Base-by-base conservation (phyloP, 2,113 vertebrate genomes). In the Anarrhichthys ocellatus region DNA sequence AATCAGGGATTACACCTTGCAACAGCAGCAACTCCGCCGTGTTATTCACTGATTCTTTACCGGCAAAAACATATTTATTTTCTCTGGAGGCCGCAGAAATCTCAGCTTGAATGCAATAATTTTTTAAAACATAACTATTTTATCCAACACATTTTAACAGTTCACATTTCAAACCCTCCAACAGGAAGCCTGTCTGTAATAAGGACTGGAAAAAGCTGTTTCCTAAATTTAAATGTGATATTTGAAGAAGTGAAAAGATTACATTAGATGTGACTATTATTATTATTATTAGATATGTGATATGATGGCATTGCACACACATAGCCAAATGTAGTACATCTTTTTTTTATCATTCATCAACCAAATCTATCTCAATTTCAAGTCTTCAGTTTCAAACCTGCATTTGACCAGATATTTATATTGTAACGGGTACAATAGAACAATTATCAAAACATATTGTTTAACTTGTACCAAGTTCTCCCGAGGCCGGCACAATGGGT, bases 1-100 rank as follows among this genome's bases (percentile, higher is more conserved):
- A 27, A 27, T 44, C n/a, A 50, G 29, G 56, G 27, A 15, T 29
- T 38, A 32, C 36, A 69, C 13, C 64, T 61, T 76, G 27, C 32
- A 79, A 56, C 10, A 56, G 40, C 20, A 38, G 34, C n/a, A 40
- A 22, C 48, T 67, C 36, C 10, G 7, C 6, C 20, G 40, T 66
- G 74, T 78, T 54, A 76, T 14, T 59, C 18, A 42, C 36, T 22
- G 13, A 48, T 38, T 27, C 29, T 54, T 76, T 63, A 82, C 17
- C 62, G 6, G 1, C 9, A 48, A 59, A 8, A 14, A 32, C 18
- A n/a, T 27, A 34, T 34, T 63, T 63, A 38, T 1, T 76, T 69
- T 40, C 7, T 76, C 48, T 46, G 3, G 6, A 73, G 22, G 65
- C 24, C 66, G 9, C 38, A 65, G 15, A 62, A 36, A 54, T 72